phyloP scores from a whole-genome alignment of 2,888 invertebrate genomes.

The Alcis repandata region DNA sequence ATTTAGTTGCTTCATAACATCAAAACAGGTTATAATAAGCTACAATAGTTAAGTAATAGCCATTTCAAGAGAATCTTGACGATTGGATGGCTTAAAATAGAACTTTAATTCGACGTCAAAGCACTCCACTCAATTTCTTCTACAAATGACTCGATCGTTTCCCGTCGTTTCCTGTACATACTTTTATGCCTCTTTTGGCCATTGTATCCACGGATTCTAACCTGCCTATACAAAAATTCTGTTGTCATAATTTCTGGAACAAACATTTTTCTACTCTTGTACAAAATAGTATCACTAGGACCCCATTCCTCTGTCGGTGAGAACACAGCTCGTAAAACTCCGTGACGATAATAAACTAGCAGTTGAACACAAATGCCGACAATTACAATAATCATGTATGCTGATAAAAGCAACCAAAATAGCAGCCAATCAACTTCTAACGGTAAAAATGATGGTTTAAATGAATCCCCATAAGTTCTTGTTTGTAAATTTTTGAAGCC shows the following conservation, averaged over 20 bases:
- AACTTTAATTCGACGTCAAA: slow-evolving; percentile 63
- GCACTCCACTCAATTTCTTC: slow-evolving; percentile 64
- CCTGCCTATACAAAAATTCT: slow-evolving; percentile 81
- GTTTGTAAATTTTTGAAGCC: slow-evolving; percentile 52
- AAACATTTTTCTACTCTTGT: slow-evolving; percentile 79
- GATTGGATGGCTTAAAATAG: background rate
- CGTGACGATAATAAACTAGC: slow-evolving; percentile 49
- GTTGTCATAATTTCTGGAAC: slow-evolving; percentile 83
- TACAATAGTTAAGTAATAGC: background rate
- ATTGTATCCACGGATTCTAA: slow-evolving; percentile 71
- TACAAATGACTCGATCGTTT: slow-evolving; percentile 36
- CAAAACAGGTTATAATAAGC: too few species aligned
- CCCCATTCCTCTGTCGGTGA: slow-evolving; percentile 70
- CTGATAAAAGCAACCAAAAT: slow-evolving; percentile 57
- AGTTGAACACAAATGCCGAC: slow-evolving; percentile 60
- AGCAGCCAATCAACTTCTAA: slow-evolving; percentile 56
- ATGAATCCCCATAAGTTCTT: slow-evolving; percentile 54
- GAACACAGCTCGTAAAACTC: slow-evolving; percentile 53
- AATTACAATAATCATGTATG: slow-evolving; percentile 62
- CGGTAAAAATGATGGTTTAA: slow-evolving; percentile 50
- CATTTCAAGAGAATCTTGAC: background rate
- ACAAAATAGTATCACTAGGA: slow-evolving; percentile 69
- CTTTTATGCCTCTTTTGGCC: slow-evolving; percentile 45
- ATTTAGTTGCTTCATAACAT: too few species aligned
- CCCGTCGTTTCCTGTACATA: slow-evolving; percentile 3